Evolutionary conservation across 1,140 invertebrate genomes (phyloP).

Genomic region (Triops cancriformis): DNA sequence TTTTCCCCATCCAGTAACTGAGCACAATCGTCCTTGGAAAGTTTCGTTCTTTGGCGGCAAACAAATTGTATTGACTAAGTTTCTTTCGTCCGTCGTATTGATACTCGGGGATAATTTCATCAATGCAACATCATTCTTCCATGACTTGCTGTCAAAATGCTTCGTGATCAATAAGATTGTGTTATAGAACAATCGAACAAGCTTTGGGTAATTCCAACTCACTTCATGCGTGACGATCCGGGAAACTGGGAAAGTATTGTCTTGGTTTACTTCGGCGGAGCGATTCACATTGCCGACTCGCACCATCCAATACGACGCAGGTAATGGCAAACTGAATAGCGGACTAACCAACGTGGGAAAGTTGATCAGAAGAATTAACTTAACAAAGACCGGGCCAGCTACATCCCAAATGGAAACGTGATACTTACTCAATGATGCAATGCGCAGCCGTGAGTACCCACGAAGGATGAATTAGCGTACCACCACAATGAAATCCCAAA

Average conservation of each 20-base stretch:
- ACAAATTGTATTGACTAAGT: neutral
- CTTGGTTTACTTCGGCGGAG: neutral
- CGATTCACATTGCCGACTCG: neutral
- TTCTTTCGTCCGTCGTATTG: neutral
- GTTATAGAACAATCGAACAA: neutral
- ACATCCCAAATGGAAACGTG: neutral
- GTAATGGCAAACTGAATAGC: constrained; percentile 6
- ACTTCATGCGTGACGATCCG: neutral
- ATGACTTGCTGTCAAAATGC: neutral
- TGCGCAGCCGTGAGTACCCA: constrained; percentile 87
- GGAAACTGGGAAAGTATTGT: neutral
- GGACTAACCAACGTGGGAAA: neutral
- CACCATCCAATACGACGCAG: constrained; percentile 7
- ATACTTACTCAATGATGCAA: constrained; percentile 75
- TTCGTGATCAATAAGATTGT: neutral
- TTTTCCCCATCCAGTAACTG: constrained; percentile 18
- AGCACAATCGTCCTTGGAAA: constrained; percentile 16
- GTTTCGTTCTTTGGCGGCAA: constrained; percentile 7
- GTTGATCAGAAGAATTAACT: neutral
- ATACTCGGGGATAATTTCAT: neutral
- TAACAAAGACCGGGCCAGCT: neutral
- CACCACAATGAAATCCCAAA: constrained; percentile 54
- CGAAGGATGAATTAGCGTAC: constrained; percentile 67
- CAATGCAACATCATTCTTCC: constrained; percentile 11
- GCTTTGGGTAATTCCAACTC: neutral